phyloP scores from a whole-genome alignment of 2,888 invertebrate genomes.

The Harpagoxenus sublaevis region DNA sequence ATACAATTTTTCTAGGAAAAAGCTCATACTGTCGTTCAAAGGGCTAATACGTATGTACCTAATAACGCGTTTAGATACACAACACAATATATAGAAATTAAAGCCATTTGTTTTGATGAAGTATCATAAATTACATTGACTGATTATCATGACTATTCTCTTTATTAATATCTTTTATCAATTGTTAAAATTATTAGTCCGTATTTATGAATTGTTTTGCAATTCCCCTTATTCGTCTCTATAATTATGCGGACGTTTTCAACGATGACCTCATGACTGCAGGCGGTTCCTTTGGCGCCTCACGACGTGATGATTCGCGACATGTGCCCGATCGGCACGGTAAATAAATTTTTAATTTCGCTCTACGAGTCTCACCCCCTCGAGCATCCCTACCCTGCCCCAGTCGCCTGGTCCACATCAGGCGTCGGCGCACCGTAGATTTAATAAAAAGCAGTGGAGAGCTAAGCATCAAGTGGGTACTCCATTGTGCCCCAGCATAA shows the following conservation, averaged over 20 bases:
- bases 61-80: neutral
- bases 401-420: conserved; percentile 36
- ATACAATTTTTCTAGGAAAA: conserved; percentile 11
- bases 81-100: neutral
- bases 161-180: neutral
- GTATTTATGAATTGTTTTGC: neutral
- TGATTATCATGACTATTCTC: neutral
- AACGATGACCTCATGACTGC: neutral
- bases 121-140: neutral
- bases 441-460: conserved; percentile 84
- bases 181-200: neutral
- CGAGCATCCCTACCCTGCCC: conserved; percentile 52
- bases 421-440: conserved; percentile 75
- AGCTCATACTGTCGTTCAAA: neutral
- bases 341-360: conserved; percentile 82
- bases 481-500: conserved; percentile 85
- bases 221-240: neutral
- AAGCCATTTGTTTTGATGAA: neutral
- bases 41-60: no score
- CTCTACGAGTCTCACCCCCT: conserved; percentile 55
- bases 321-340: conserved; percentile 72
- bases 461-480: conserved; percentile 85
- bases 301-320: conserved; percentile 11
- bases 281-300: neutral
- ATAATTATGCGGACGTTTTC: neutral